Conservation (phyloP, 53 echinoderm and acorn worm species). For the Echinometra lucunter region DNA sequence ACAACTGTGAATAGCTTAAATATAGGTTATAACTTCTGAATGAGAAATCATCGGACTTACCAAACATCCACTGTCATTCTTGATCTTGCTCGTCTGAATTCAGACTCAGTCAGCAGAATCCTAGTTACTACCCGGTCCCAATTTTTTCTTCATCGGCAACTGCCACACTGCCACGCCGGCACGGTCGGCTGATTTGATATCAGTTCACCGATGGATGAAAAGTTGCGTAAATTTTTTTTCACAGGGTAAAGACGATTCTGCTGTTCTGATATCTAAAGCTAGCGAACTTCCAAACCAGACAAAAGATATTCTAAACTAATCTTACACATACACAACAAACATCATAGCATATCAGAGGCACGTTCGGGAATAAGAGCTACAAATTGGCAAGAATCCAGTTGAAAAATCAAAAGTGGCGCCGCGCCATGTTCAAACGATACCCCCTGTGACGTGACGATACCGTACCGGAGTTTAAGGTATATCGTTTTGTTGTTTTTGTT, state of each 20-base stretch:
- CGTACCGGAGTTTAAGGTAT: too few species aligned
- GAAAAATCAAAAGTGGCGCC: constrained; percentile 9
- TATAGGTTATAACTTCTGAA: too few species aligned
- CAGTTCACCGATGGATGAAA: not conserved
- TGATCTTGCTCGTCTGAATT: too few species aligned
- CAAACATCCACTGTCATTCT: too few species aligned
- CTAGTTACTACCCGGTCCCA: too few species aligned
- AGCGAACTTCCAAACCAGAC: not conserved
- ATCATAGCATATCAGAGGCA: not conserved
- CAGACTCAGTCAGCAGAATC: too few species aligned
- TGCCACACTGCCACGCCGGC: not conserved
- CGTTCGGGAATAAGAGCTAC: not conserved
- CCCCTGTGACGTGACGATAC: not conserved
- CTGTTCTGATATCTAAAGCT: not conserved
- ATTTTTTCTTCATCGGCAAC: not conserved
- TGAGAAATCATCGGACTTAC: too few species aligned
- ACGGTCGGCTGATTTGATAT: not conserved
- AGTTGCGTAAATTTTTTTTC: not conserved
- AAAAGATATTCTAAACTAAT: not conserved
- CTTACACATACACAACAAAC: not conserved
- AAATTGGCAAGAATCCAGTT: not conserved
- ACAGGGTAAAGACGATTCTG: not conserved
- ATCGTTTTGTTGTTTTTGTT: too few species aligned
- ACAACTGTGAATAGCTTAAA: too few species aligned
- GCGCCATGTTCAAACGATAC: not conserved